phyloP scores from a whole-genome alignment of 2,113 vertebrate species.

The Tamias sibiricus region DNA sequence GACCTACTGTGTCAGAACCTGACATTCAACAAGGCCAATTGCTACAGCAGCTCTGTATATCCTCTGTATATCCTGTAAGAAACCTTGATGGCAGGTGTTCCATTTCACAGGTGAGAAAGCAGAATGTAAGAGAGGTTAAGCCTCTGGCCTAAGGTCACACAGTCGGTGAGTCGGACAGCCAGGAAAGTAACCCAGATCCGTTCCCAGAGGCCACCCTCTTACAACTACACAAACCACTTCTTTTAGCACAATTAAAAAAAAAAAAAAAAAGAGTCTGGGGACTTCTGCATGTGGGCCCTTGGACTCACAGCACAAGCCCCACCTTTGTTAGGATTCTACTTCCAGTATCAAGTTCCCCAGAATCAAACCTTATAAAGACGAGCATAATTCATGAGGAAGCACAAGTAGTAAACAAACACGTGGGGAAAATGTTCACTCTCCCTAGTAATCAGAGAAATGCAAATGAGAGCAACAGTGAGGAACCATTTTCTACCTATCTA shows the following conservation, averaged over 20 bases:
- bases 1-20: neutral
- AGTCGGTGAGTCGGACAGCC: neutral
- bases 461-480: constrained; percentile 65
- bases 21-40: neutral
- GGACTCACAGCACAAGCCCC: neutral
- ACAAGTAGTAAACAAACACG: constrained; percentile 52
- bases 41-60: rapidly evolving
- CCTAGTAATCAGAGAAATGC: constrained; percentile 73
- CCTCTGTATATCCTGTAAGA: neutral
- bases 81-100: neutral
- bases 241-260: neutral
- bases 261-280: rapidly evolving
- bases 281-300: neutral
- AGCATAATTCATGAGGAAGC: constrained; percentile 74
- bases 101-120: neutral
- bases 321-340: neutral
- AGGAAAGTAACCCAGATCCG: neutral
- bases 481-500: constrained; percentile 74
- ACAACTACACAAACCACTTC: neutral
- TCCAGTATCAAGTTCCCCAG: neutral
- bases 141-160: neutral
- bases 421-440: constrained; percentile 19
- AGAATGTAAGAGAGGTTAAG: neutral
- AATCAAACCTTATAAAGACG: constrained; percentile 44
- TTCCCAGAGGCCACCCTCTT: neutral